Evolutionary conservation across 2,888 invertebrate genomes (phyloP).

Genomic region (Trissolcus brochymenae): DNA sequence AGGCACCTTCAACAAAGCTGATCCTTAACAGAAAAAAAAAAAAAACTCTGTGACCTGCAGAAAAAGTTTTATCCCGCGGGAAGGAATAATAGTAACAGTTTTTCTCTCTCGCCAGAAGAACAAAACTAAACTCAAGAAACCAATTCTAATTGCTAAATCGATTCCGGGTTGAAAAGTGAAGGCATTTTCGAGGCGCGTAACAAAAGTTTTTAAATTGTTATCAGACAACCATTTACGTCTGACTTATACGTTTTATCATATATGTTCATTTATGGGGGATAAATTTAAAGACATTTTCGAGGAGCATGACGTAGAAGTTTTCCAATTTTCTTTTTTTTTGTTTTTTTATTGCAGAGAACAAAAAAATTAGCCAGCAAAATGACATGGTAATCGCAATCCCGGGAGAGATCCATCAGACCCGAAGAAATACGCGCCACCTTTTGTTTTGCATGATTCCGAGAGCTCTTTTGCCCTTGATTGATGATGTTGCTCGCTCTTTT

Average conservation of each 20-base stretch:
- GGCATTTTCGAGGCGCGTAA: conserved; percentile 57
- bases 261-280: too few species aligned
- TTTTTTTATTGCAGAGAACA: conserved; percentile 37
- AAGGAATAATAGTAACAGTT: conserved; percentile 50
- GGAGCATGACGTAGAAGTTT: conserved; percentile 28
- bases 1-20: background rate
- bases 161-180: conserved; percentile 62
- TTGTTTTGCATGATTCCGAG: conserved; percentile 49
- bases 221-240: too few species aligned
- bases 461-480: conserved; percentile 37
- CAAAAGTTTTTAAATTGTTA: background rate
- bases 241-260: too few species aligned
- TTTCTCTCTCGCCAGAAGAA: conserved; percentile 16
- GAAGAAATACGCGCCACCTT: conserved; percentile 36
- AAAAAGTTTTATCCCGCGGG: conserved; percentile 37
- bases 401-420: conserved; percentile 44
- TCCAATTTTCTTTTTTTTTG: too few species aligned
- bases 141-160: conserved; percentile 70
- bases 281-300: conserved; percentile 54
- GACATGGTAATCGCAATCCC: conserved; percentile 47
- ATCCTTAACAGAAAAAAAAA: background rate
- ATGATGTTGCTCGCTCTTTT: conserved; percentile 38
- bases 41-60: background rate
- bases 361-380: conserved; percentile 32
- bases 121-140: conserved; percentile 42